Conservation (phyloP, 2,113 vertebrate genomes). For the Chionis minor region DNA sequence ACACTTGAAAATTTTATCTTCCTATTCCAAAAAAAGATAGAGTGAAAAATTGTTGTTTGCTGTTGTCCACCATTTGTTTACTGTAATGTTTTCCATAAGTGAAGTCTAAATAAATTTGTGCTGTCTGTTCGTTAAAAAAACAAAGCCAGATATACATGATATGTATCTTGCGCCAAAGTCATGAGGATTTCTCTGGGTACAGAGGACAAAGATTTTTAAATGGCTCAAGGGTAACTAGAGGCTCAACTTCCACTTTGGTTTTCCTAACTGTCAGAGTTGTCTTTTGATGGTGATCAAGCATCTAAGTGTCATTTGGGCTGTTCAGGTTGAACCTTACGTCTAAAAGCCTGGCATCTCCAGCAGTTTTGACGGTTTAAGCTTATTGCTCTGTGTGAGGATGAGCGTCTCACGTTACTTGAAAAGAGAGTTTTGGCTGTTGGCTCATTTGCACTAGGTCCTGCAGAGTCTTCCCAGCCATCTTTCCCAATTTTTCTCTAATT, state of each 20-base stretch:
- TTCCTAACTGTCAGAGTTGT: background rate
- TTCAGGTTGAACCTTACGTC: background rate
- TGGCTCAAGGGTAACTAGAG: background rate
- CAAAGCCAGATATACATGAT: background rate
- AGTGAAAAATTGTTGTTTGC: background rate
- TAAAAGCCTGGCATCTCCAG: background rate
- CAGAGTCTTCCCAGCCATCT: background rate
- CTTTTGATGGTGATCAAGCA: background rate
- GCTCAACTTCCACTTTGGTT: background rate
- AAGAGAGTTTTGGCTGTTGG: background rate
- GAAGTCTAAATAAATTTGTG: background rate
- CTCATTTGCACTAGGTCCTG: background rate
- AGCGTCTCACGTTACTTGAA: accelerated
- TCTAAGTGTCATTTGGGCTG: background rate
- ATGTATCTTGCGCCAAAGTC: accelerated
- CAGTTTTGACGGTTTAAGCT: background rate
- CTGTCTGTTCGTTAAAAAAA: background rate
- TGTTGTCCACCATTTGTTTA: background rate
- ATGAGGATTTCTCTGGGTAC: background rate
- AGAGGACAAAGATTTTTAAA: background rate
- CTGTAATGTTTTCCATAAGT: background rate
- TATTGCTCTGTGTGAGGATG: background rate
- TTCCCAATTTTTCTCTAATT: background rate
- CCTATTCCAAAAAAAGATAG: background rate
- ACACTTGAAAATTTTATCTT: background rate